Conservation (phyloP, 2,888 invertebrate genomes). For the Toxonevra muliebris region DNA sequence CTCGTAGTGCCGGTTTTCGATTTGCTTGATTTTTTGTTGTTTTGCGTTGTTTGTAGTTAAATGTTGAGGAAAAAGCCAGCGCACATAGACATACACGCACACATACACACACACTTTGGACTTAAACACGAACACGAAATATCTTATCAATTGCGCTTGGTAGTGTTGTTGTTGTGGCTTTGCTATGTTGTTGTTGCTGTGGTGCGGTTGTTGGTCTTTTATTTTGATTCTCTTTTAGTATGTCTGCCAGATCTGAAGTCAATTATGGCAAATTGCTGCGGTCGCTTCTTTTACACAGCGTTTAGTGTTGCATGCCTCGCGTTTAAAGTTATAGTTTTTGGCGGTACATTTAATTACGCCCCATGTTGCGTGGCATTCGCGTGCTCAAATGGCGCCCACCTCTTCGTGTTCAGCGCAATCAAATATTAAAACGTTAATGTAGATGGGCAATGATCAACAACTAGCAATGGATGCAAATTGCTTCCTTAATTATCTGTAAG, state of each 20-base stretch:
- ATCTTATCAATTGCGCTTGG: conserved; percentile 2
- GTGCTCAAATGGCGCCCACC: conserved; percentile 2
- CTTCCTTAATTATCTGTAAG: neutral
- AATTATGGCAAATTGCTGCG: conserved; percentile 16
- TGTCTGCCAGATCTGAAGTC: neutral
- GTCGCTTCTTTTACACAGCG: neutral
- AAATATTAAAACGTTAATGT: too few species aligned
- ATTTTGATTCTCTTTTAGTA: conserved; percentile 19
- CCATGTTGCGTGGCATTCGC: conserved; percentile 9
- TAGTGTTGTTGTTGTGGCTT: conserved; percentile 27
- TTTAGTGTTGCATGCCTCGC: conserved; percentile 19
- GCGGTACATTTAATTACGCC: conserved; percentile 16
- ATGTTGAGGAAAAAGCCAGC: conserved; percentile 25
- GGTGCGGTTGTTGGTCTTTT: conserved; percentile 57
- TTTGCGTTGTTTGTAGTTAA: conserved; percentile 28
- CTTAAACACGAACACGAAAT: conserved; percentile 12
- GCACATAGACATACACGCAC: conserved; percentile 40
- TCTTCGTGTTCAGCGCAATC: neutral
- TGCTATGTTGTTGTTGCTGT: conserved; percentile 12
- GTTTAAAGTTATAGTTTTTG: conserved; percentile 34
- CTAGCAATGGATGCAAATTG: neutral
- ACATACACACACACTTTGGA: conserved; percentile 45
- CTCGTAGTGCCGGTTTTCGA: conserved; percentile 43
- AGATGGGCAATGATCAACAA: neutral
- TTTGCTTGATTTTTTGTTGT: neutral